phyloP scores from a whole-genome alignment of 1,140 invertebrate genomes.

The Neotoxoptera formosana region DNA sequence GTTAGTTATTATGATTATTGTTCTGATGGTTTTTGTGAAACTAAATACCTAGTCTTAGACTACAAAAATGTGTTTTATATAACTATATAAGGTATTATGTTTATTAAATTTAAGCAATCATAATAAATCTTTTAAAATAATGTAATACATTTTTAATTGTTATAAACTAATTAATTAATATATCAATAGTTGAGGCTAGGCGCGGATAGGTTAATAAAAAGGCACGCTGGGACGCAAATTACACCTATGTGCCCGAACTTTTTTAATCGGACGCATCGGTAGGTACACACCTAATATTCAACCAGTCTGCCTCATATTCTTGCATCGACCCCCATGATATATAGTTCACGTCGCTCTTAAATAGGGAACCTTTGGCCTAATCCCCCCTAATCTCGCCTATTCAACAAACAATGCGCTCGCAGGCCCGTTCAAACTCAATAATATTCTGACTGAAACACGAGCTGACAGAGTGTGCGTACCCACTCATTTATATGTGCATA shows the following conservation, averaged over 20 bases:
- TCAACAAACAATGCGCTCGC: not conserved
- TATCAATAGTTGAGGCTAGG: too few relatives aligned
- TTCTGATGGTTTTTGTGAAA: too few relatives aligned
- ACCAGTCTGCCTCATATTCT: not conserved
- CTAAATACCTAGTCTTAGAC: too few relatives aligned
- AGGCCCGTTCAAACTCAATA: not conserved
- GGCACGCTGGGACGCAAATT: too few relatives aligned
- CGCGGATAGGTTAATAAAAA: too few relatives aligned
- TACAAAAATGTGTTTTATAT: not conserved
- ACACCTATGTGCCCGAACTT: not conserved
- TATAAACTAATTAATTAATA: too few relatives aligned
- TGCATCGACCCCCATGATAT: not conserved
- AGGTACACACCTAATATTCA: not conserved
- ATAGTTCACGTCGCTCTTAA: not conserved
- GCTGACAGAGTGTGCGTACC: fast-evolving
- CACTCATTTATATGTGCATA: not conserved
- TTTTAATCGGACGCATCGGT: not conserved
- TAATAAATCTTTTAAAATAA: not conserved
- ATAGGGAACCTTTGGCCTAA: not conserved
- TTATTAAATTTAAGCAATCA: not conserved
- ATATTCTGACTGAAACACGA: not conserved
- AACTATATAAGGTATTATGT: not conserved
- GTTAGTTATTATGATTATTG: too few relatives aligned
- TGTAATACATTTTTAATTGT: too few relatives aligned
- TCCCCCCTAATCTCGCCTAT: not conserved